Percentiles rank a stretch among this genome's conserved stretches.
Evolutionary conservation across 2,113 vertebrate genomes (phyloP).

Genomic region (Laticauda colubrina): DNA sequence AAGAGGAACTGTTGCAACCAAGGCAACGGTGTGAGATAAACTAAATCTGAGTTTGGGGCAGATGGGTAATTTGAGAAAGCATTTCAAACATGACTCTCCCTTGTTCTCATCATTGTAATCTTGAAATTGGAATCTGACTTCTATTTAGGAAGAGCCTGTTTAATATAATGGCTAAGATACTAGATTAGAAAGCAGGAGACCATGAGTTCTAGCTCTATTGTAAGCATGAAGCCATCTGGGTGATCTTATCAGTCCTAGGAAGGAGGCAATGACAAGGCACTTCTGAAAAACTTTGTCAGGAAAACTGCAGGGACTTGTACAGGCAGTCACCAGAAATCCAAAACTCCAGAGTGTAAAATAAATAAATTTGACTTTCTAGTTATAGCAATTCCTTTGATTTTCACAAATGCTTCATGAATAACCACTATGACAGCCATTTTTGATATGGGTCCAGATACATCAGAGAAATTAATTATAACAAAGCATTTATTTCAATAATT

Average conservation of each 20-base stretch:
- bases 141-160: background rate
- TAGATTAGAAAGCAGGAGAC: background rate
- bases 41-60: background rate
- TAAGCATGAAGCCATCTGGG: background rate
- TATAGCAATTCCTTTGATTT: background rate
- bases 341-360: background rate
- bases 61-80: background rate
- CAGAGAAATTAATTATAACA: background rate
- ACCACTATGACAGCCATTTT: background rate
- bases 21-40: background rate
- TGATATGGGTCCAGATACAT: background rate
- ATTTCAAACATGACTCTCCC: background rate
- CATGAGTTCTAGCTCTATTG: background rate
- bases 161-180: background rate
- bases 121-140: background rate
- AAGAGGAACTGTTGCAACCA: background rate
- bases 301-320: background rate
- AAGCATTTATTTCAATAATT: background rate
- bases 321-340: background rate
- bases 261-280: background rate
- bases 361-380: background rate
- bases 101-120: background rate
- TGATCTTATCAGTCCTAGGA: background rate
- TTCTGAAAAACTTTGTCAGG: background rate
- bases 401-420: background rate